Conservation (phyloP, 2,888 invertebrate genomes). For the Drosophila paracracens region DNA sequence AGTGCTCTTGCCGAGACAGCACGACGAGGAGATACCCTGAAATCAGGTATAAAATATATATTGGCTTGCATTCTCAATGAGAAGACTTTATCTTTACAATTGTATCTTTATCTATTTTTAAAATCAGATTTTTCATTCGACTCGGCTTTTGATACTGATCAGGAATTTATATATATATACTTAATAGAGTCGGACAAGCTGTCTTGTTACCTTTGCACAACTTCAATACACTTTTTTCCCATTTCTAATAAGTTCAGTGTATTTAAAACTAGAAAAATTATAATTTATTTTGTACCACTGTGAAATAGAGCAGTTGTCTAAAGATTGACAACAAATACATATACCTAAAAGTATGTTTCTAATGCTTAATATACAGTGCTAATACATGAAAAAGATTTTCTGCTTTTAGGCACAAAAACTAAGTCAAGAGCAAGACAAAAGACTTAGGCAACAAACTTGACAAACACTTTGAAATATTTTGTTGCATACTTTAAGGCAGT, state of each 20-base stretch:
- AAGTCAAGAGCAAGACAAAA: conserved; percentile 23
- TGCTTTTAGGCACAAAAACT: conserved; percentile 33
- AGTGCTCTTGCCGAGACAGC: neutral
- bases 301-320: neutral
- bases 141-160: neutral
- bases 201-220: neutral
- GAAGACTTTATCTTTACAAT: neutral
- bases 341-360: conserved; percentile 7
- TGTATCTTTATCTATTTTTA: neutral
- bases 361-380: too few relatives aligned
- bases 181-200: too few relatives aligned
- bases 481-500: conserved; percentile 43
- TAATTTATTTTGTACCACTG: neutral
- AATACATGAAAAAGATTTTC: neutral
- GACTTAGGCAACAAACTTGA: conserved; percentile 63
- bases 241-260: neutral
- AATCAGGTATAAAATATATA: neutral
- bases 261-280: neutral
- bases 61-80: neutral
- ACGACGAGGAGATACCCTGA: neutral
- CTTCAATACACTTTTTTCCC: neutral
- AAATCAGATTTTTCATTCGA: neutral
- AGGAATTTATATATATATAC: neutral
- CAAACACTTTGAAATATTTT: fast-evolving
- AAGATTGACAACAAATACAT: too few relatives aligned